These are phyloP conservation scores for Cryptocheilus praepositus DNA, from an alignment of 2,888 invertebrate genomes.

Conservation along the genomic window DNA sequence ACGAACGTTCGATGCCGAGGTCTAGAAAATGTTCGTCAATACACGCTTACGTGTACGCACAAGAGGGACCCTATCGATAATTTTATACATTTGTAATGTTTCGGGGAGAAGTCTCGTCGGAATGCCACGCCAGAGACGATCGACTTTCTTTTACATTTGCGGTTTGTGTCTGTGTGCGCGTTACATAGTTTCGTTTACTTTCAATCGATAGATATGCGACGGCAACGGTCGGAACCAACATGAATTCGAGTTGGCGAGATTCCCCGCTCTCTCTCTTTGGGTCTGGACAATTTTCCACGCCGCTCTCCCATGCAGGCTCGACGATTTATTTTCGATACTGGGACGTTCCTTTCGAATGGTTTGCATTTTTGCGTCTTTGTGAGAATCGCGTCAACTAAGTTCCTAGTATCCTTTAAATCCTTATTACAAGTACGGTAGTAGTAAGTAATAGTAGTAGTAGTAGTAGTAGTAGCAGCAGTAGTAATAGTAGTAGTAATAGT, in stretches of 20 bases:
- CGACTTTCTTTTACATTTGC: too few relatives aligned
- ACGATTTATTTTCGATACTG: neutral
- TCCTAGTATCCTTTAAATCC: conserved; percentile 58
- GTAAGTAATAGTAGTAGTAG: conserved; percentile 27
- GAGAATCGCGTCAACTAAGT: conserved; percentile 73
- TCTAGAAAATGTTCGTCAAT: too few relatives aligned
- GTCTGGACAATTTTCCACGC: neutral
- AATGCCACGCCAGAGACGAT: too few relatives aligned
- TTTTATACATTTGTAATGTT: too few relatives aligned
- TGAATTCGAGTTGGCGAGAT: neutral
- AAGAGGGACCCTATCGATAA: too few relatives aligned
- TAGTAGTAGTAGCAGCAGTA: conserved; percentile 33
- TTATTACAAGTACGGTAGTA: conserved; percentile 61
- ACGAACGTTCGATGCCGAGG: too few relatives aligned
- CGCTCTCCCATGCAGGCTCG: neutral
- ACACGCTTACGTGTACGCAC: too few relatives aligned
- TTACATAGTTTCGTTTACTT: conserved; percentile 30
- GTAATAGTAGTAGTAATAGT: conserved; percentile 42
- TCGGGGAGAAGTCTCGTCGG: too few relatives aligned
- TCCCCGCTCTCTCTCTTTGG: too few relatives aligned
- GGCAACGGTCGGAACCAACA: neutral
- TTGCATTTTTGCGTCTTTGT: conserved; percentile 29
- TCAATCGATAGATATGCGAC: conserved; percentile 34
- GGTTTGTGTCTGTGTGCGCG: neutral
- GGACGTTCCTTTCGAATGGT: neutral